A percentile compares a stretch with the other conserved stretches of the same genome.
These are phyloP conservation scores for Phymorhynchus buccinoides DNA, from an alignment of 1,140 invertebrate species.

Conservation along the genomic window DNA sequence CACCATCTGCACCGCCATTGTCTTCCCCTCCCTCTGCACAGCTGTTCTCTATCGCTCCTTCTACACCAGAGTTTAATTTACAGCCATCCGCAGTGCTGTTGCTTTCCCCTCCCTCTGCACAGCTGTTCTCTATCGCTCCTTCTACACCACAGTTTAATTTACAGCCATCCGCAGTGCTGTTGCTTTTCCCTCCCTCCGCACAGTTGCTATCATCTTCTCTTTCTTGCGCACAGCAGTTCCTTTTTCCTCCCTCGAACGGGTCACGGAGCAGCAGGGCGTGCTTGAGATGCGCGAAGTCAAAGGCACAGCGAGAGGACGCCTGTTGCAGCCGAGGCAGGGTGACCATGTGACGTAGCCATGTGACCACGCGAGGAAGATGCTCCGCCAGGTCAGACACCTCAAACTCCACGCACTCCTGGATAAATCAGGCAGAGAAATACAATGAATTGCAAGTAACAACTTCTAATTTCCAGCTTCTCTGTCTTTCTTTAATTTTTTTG, in stretches of 20 bases:
- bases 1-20: too few species aligned
- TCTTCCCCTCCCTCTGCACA: too few species aligned
- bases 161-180: neutral
- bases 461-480: too few species aligned
- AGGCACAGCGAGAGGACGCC: conserved; percentile 51
- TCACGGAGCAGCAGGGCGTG: neutral
- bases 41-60: too few species aligned
- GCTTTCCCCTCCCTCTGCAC: neutral
- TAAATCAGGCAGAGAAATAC: neutral
- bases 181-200: neutral
- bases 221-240: neutral
- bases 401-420: conserved; percentile 41
- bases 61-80: too few species aligned
- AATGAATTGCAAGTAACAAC: too few species aligned
- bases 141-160: neutral
- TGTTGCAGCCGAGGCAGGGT: conserved; percentile 54
- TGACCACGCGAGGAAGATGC: conserved; percentile 52
- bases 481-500: too few species aligned
- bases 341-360: conserved; percentile 62
- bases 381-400: conserved; percentile 25
- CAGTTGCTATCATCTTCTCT: neutral
- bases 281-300: conserved; percentile 42
- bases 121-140: neutral
- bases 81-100: neutral
- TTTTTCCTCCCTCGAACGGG: neutral